These are phyloP conservation scores for Oscheius sp. DNA, from an alignment of 2,888 invertebrate genomes.

Conservation along the genomic window DNA sequence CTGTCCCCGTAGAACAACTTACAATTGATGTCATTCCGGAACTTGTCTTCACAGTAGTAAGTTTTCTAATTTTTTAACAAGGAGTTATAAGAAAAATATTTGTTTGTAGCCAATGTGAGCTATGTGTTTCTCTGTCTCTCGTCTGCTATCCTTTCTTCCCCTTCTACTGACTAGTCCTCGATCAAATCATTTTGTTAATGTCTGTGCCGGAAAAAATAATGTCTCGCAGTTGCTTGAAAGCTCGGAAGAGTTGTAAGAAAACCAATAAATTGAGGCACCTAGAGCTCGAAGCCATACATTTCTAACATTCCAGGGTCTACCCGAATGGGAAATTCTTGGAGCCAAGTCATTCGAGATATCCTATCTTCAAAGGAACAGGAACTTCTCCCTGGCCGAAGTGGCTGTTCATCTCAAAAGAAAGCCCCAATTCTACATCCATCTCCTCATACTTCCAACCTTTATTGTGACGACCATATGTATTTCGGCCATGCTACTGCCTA, in stretches of 20 bases:
- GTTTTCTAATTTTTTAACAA: not conserved
- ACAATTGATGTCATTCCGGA: not conserved
- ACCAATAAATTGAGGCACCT: too few relatives aligned
- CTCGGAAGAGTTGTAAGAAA: too few relatives aligned
- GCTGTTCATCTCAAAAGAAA: not conserved
- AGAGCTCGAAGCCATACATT: too few relatives aligned
- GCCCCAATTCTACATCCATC: not conserved
- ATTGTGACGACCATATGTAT: not conserved
- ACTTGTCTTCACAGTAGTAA: not conserved
- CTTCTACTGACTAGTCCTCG: too few relatives aligned
- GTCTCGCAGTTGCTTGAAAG: too few relatives aligned
- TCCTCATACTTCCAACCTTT: slow-evolving; percentile 6
- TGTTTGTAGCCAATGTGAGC: too few relatives aligned
- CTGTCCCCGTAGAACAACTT: not conserved
- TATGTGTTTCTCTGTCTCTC: too few relatives aligned
- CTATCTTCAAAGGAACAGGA: not conserved
- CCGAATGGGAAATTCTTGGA: slow-evolving; percentile 5
- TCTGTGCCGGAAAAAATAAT: too few relatives aligned
- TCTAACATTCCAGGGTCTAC: not conserved
- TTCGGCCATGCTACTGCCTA: not conserved
- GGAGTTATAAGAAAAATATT: not conserved
- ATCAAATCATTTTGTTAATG: too few relatives aligned
- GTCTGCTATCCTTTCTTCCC: too few relatives aligned
- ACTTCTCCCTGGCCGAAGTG: not conserved
- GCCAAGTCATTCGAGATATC: not conserved